Evolutionary conservation across 2,113 vertebrate species (phyloP).

Genomic region (Pseudois nayaur): DNA sequence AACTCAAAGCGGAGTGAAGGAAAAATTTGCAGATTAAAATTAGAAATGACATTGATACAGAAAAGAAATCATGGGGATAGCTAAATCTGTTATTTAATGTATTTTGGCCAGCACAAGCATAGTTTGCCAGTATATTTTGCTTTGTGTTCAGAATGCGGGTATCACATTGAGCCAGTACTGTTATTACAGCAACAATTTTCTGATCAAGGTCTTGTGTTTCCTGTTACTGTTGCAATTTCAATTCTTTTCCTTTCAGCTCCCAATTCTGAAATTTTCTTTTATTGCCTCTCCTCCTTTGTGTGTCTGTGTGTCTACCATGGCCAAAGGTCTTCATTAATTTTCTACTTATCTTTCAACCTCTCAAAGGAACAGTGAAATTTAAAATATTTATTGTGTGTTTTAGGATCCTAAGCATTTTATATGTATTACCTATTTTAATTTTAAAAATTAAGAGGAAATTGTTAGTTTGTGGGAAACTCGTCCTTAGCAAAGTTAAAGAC

Average conservation of each 20-base stretch:
- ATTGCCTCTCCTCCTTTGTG: not conserved
- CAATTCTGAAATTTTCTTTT: not conserved
- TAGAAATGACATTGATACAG: not conserved
- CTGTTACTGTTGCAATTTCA: not conserved
- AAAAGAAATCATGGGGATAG: not conserved
- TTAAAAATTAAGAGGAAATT: not conserved
- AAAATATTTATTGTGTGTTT: not conserved
- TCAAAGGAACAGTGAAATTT: not conserved
- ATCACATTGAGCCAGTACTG: no score
- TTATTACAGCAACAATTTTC: not conserved
- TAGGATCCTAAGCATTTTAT: not conserved
- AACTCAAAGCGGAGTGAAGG: not conserved
- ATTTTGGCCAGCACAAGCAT: not conserved
- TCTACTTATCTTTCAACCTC: not conserved
- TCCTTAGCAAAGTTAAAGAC: not conserved
- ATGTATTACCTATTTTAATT: not conserved
- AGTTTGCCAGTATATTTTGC: not conserved
- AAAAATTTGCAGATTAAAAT: not conserved
- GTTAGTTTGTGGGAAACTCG: not conserved
- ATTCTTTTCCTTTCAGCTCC: not conserved
- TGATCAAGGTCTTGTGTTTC: not conserved
- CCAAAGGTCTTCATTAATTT: not conserved
- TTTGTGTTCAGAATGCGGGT: not conserved
- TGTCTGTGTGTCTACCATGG: not conserved
- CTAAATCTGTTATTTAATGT: not conserved